These are phyloP conservation scores for Uria aalge DNA, from an alignment of 2,113 vertebrate genomes.

Conservation along the genomic window DNA sequence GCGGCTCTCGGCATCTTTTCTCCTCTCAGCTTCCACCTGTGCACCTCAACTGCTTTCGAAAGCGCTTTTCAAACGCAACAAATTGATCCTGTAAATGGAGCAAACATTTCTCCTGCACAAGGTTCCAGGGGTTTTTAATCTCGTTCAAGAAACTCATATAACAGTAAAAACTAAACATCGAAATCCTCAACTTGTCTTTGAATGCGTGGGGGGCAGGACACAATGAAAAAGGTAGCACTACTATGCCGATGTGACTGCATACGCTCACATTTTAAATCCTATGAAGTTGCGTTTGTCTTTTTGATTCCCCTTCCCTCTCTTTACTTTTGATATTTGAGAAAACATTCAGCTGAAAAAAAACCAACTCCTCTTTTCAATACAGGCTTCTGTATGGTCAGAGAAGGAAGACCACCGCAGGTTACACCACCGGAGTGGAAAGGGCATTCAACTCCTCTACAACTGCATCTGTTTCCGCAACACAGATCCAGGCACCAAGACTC, in stretches of 20 bases:
- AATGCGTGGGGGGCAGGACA: accelerated
- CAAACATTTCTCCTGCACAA: not conserved
- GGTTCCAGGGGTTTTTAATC: accelerated
- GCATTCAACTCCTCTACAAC: not conserved
- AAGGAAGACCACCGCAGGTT: not conserved
- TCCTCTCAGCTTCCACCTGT: not conserved
- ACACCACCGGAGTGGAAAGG: accelerated
- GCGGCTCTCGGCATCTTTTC: not conserved
- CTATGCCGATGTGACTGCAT: accelerated
- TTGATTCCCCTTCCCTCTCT: not conserved
- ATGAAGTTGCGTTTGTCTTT: accelerated
- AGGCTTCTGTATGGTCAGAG: not conserved
- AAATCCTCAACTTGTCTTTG: too few species aligned
- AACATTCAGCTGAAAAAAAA: accelerated
- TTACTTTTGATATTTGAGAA: too few species aligned
- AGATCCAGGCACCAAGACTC: not conserved
- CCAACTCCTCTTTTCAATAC: not conserved
- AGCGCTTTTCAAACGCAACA: accelerated
- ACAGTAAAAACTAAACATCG: too few species aligned
- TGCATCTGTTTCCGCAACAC: not conserved
- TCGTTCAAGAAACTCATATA: accelerated
- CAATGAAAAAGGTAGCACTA: accelerated
- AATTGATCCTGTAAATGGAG: accelerated
- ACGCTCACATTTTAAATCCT: accelerated
- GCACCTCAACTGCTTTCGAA: not conserved